Conservation (phyloP, 2,113 vertebrate genomes). For the Grammomys dolichurus region DNA sequence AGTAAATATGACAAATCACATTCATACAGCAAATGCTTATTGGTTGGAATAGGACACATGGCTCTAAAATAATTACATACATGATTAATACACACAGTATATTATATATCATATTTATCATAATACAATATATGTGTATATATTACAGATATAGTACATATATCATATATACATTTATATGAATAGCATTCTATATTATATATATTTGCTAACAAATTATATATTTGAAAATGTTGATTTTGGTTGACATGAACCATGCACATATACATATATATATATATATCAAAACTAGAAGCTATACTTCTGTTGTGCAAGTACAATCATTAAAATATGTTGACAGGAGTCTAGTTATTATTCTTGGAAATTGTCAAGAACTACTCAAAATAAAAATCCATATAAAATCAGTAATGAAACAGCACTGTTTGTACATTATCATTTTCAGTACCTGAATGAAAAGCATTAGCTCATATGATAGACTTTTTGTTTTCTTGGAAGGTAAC, state of each 20-base stretch:
- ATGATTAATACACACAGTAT: neutral
- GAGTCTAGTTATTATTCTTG: constrained; percentile 76
- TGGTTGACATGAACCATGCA: neutral
- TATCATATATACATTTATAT: no score
- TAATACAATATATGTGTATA: no score
- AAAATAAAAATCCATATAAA: constrained; percentile 78
- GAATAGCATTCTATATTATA: no score
- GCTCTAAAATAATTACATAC: neutral
- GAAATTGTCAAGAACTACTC: constrained; percentile 76
- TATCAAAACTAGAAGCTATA: no score
- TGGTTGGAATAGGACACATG: neutral
- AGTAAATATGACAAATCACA: neutral
- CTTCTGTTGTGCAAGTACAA: constrained; percentile 72
- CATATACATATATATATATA: neutral
- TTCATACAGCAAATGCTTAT: neutral
- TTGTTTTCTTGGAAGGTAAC: neutral
- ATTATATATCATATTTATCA: no score
- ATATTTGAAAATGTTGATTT: neutral
- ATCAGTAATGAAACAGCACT: constrained; percentile 69
- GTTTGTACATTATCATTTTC: constrained; percentile 64
- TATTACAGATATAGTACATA: no score
- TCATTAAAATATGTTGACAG: constrained; percentile 84
- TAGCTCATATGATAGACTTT: neutral
- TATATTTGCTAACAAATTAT: neutral
- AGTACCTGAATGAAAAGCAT: constrained; percentile 53